These are phyloP conservation scores for Drosophila orosa DNA, from an alignment of 1,140 invertebrate species.

Conservation along the genomic window DNA sequence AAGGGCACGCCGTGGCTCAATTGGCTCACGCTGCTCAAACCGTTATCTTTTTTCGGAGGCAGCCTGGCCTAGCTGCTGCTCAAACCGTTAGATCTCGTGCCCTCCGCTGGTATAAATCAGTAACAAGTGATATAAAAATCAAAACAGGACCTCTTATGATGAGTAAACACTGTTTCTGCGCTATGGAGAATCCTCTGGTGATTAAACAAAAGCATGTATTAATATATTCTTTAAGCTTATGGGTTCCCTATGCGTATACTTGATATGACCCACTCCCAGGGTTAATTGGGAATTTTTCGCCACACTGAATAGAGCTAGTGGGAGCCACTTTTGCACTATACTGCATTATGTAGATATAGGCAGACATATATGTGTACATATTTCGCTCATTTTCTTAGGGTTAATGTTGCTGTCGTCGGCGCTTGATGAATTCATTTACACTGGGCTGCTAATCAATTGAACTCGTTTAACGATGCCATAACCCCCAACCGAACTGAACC, in stretches of 20 bases:
- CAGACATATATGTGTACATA: not conserved
- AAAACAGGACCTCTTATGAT: too few relatives aligned
- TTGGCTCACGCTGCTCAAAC: too few relatives aligned
- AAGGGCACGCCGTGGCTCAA: too few relatives aligned
- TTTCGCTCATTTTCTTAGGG: slow-evolving; percentile 20
- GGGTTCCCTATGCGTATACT: slow-evolving; percentile 16
- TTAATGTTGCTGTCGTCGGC: slow-evolving; percentile 29
- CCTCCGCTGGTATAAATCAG: too few relatives aligned
- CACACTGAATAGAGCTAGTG: slow-evolving; percentile 1
- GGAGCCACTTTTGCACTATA: slow-evolving; percentile 22
- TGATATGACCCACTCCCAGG: slow-evolving; percentile 42
- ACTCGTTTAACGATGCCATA: slow-evolving; percentile 60
- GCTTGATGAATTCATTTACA: slow-evolving; percentile 77
- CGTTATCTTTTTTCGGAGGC: too few relatives aligned
- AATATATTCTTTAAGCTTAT: slow-evolving; percentile 11
- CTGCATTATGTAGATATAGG: slow-evolving; percentile 16
- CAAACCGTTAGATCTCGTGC: too few relatives aligned
- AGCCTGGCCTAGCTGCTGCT: too few relatives aligned
- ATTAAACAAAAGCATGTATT: slow-evolving; percentile 28
- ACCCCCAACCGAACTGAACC: slow-evolving; percentile 10
- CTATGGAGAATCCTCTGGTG: slow-evolving; percentile 4
- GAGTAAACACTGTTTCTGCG: slow-evolving; percentile 1
- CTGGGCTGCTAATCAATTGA: slow-evolving; percentile 76
- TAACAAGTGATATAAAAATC: too few relatives aligned
- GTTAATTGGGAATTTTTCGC: slow-evolving; percentile 56